Evolutionary conservation across 2,888 invertebrate genomes (phyloP).

Genomic region (Leptinotarsa tumamoca): DNA sequence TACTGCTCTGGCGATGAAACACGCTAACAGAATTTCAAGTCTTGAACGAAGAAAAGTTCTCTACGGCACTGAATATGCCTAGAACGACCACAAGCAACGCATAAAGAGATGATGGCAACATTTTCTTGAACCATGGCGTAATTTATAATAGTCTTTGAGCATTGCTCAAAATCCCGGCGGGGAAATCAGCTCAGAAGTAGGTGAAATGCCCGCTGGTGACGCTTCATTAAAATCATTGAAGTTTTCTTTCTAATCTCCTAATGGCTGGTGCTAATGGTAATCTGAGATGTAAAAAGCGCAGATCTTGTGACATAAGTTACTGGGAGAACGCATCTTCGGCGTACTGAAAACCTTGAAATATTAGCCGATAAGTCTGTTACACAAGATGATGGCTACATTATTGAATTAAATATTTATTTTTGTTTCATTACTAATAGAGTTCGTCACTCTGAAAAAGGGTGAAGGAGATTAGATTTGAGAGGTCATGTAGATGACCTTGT

Average conservation of each 20-base stretch:
- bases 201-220: conserved; percentile 25
- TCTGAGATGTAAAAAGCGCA: neutral
- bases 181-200: conserved; percentile 18
- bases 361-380: neutral
- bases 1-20: too few relatives aligned
- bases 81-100: conserved; percentile 50
- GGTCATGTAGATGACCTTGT: too few relatives aligned
- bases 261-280: conserved; percentile 11
- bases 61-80: neutral
- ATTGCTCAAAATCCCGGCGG: conserved; percentile 25
- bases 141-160: conserved; percentile 42
- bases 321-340: neutral
- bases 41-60: neutral
- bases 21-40: neutral
- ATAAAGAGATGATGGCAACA: conserved; percentile 54
- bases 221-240: conserved; percentile 20
- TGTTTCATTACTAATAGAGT: too few relatives aligned
- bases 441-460: too few relatives aligned
- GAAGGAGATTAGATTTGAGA: too few relatives aligned
- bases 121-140: conserved; percentile 52
- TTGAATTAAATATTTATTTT: too few relatives aligned
- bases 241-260: conserved; percentile 16
- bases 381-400: neutral
- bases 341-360: neutral
- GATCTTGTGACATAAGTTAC: conserved; percentile 7